Evolutionary conservation across 2,888 invertebrate species (phyloP).

Genomic region (Eupeodes luniger): DNA sequence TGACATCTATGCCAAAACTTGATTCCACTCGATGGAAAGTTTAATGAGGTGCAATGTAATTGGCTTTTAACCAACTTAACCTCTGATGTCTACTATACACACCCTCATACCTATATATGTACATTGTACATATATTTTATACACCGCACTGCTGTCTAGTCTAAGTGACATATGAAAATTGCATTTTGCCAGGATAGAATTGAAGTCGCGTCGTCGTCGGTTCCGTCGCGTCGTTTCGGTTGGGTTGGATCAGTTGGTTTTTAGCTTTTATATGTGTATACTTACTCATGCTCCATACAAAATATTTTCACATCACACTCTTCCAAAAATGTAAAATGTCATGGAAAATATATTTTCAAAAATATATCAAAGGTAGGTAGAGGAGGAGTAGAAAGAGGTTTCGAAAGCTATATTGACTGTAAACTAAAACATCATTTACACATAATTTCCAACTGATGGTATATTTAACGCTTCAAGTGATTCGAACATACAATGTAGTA

Average conservation of each 20-base stretch:
- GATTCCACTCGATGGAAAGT: constrained; percentile 55
- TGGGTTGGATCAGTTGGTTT: not conserved
- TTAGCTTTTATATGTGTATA: constrained; percentile 3
- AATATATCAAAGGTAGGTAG: not conserved
- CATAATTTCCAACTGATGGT: constrained; percentile 52
- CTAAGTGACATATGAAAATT: constrained; percentile 33
- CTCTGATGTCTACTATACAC: not conserved
- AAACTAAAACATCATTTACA: constrained; percentile 67
- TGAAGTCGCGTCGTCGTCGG: not conserved
- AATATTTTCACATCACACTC: not conserved
- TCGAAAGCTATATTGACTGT: constrained; percentile 53
- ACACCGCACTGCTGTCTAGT: too few species aligned
- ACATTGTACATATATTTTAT: not conserved
- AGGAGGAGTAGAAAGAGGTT: not conserved
- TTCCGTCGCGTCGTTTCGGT: not conserved
- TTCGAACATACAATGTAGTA: constrained; percentile 28
- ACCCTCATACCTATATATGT: constrained; percentile 6
- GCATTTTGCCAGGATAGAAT: not conserved
- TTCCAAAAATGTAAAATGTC: constrained; percentile 35
- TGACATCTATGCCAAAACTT: constrained; percentile 47
- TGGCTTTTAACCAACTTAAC: constrained; percentile 35
- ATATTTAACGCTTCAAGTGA: constrained; percentile 63
- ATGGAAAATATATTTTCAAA: constrained; percentile 34
- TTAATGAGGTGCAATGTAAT: constrained; percentile 57
- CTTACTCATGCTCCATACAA: not conserved